A percentile compares a stretch with the other conserved stretches of the same genome.
Evolutionary conservation across 2,113 vertebrate genomes (phyloP).

Genomic region (Gymnogyps californianus): DNA sequence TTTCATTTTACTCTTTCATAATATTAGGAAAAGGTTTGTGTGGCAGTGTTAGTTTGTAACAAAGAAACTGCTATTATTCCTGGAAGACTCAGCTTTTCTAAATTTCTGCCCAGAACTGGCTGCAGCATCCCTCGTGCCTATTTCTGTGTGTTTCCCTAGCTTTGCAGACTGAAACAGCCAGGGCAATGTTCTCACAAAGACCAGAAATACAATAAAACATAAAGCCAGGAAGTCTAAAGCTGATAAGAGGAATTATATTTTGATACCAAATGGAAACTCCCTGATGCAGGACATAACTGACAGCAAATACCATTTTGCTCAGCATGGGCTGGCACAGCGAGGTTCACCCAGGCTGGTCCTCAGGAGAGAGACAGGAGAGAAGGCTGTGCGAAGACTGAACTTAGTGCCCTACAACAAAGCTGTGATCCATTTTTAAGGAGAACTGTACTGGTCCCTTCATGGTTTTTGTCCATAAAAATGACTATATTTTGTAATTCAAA

Average conservation of each 20-base stretch:
- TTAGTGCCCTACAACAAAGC: background rate
- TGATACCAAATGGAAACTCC: background rate
- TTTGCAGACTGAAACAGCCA: background rate
- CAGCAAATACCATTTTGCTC: background rate
- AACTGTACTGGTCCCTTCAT: background rate
- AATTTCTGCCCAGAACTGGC: background rate
- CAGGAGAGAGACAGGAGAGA: background rate
- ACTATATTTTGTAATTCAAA: background rate
- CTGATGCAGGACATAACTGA: background rate
- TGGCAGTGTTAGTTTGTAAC: background rate
- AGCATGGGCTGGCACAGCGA: background rate
- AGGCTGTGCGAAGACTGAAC: background rate
- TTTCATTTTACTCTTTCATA: background rate
- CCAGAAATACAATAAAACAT: background rate
- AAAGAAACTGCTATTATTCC: background rate
- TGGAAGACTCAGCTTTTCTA: background rate
- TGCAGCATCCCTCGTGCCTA: background rate
- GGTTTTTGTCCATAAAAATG: background rate
- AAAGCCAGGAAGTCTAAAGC: background rate
- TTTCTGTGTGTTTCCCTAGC: background rate
- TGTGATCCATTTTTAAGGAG: background rate
- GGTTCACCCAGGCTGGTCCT: rapidly evolving
- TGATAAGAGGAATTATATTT: background rate
- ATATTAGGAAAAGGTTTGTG: background rate
- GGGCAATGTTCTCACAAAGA: background rate